Base-by-base conservation (phyloP, 2,797 vertebrate genomes). In the Sebastes matsubarae region DNA sequence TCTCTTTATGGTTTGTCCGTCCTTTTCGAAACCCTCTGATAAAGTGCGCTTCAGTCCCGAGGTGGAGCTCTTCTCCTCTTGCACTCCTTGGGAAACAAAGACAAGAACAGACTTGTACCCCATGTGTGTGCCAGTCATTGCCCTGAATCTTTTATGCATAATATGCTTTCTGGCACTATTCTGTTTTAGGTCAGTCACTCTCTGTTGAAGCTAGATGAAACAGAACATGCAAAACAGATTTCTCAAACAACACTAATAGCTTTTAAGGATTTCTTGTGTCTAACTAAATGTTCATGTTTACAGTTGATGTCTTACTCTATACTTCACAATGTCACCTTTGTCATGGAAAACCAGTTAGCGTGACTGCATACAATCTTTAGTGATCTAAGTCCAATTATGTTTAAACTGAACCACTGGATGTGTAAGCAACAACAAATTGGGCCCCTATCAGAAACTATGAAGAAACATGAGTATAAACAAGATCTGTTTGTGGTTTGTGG, bases 21-120 rank as follows among this genome's bases (percentile, higher is more conserved):
- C 93, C 24, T 88, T 87, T 46, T 93, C 93, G 2, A 76, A 79
- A 6, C 91, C 94, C 36, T 94, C 94, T 2, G 95, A 96, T 70
- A 95, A 78, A 52, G 94, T 92, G n/a, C 96, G 95, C 81, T 97
- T 97, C 76, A 95, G 87, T 72, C 92, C 92, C 0, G 93, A 87
- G 22, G 88, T 66, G 20, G 90, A 86, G 52, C 83, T 72, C 75
- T 68, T 92, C 25, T 92, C 92, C 20, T 91, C 92, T 66, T 88
- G 76, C 34, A 68, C 87, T 78, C 22, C 16, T 72, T 64, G 34
- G 25, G 32, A 11, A 68, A 77, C 10, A 81, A 77, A 75, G 22
- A 73, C 7, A 77, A 66, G 57, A 1, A 36, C 38, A 4, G 2
- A 7, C 30, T 60, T 57, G 36, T 52, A 79, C 13, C 29, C 4